Conservation (phyloP, 1,140 invertebrate species). For the Zaprionus lachaisei region DNA sequence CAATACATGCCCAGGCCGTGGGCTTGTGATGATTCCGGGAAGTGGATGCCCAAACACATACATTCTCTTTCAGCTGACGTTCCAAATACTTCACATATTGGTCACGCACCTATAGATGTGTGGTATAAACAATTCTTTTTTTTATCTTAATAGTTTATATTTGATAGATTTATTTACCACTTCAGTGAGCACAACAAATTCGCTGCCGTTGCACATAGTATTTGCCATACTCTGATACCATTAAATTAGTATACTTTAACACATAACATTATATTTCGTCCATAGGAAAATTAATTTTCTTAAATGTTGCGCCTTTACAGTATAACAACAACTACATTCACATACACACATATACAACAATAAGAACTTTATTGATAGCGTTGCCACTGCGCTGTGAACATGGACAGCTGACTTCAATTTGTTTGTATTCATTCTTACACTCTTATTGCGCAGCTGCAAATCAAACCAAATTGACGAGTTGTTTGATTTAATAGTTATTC, state of each 20-base stretch:
- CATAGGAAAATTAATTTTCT: constrained; percentile 28
- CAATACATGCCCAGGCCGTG: constrained; percentile 62
- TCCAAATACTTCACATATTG: constrained; percentile 74
- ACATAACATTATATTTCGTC: background rate
- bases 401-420: constrained; percentile 4
- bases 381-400: constrained; percentile 20
- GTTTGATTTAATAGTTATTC: constrained; percentile 35
- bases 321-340: constrained; percentile 23
- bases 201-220: constrained; percentile 23
- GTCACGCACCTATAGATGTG: constrained; percentile 62
- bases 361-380: constrained; percentile 1
- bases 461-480: background rate
- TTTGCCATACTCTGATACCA: constrained; percentile 30
- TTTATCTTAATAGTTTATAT: background rate
- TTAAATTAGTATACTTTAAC: constrained; percentile 11
- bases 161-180: constrained; percentile 48
- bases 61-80: constrained; percentile 73
- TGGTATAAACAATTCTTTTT: constrained; percentile 1
- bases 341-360: constrained; percentile 2
- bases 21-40: constrained; percentile 68
- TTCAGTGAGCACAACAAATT: constrained; percentile 67
- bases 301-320: constrained; percentile 40
- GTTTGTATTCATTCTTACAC: background rate
- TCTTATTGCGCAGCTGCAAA: background rate
- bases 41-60: constrained; percentile 56